These are phyloP conservation scores for Callithrix jacchus DNA, from an alignment of 2,113 vertebrate species.

Conservation along the genomic window DNA sequence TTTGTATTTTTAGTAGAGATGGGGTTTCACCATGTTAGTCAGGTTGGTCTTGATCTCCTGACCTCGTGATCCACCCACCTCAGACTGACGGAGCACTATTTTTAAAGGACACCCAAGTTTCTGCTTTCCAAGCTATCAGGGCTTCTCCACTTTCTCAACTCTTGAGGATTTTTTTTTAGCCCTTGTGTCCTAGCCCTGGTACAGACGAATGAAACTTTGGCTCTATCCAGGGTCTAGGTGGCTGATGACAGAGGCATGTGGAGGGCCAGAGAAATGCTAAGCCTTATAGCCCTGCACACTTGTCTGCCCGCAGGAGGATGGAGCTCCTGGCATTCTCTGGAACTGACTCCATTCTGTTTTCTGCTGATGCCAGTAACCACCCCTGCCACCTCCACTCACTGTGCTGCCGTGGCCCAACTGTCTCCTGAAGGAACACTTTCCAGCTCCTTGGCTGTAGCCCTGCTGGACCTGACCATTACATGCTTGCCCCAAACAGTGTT, in stretches of 20 bases:
- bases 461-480: neutral
- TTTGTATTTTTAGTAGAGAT: too few species aligned
- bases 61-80: too few species aligned
- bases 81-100: neutral
- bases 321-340: neutral
- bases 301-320: neutral
- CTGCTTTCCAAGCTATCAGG: neutral
- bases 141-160: neutral
- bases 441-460: neutral
- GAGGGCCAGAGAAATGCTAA: neutral
- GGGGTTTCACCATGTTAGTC: too few species aligned
- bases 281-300: neutral
- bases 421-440: neutral
- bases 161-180: neutral
- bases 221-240: neutral
- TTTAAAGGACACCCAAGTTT: neutral
- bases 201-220: neutral
- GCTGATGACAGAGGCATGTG: neutral
- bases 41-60: too few species aligned
- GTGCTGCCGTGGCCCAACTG: neutral
- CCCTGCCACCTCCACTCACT: neutral
- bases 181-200: neutral
- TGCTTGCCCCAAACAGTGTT: neutral
- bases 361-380: neutral
- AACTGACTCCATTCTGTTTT: neutral